Percentiles rank a stretch among this genome's conserved stretches.
Evolutionary conservation across 2,888 invertebrate species (phyloP).

Genomic region (Fragum sueziense): DNA sequence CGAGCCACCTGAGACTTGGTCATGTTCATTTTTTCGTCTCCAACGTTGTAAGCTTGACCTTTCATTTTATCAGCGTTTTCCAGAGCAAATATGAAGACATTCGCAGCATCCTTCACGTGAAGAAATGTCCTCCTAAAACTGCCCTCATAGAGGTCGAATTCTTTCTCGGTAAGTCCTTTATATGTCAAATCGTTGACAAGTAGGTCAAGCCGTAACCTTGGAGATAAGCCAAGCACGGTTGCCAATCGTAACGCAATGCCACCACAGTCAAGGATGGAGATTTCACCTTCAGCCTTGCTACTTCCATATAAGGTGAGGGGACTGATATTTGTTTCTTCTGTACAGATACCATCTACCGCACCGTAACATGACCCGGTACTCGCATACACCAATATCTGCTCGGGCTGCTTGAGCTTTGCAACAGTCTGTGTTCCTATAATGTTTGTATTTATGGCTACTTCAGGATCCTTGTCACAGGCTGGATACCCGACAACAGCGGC

Average conservation of each 20-base stretch:
- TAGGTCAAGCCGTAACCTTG: conserved; percentile 81
- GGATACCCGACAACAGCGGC: conserved; percentile 82
- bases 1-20: conserved; percentile 79
- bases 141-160: conserved; percentile 80
- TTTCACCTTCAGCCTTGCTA: conserved; percentile 80
- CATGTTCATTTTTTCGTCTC: conserved; percentile 81
- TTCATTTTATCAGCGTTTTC: conserved; percentile 77
- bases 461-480: conserved; percentile 80
- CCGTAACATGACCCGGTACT: conserved; percentile 82
- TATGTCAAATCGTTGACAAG: conserved; percentile 80
- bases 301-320: conserved; percentile 81
- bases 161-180: conserved; percentile 74
- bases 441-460: conserved; percentile 76
- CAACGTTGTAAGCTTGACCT: conserved; percentile 80
- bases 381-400: conserved; percentile 80
- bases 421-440: conserved; percentile 77
- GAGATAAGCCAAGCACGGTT: conserved; percentile 81
- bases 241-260: conserved; percentile 80
- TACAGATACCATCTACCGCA: conserved; percentile 79
- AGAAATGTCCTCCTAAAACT: conserved; percentile 80
- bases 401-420: conserved; percentile 68
- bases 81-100: conserved; percentile 80
- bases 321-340: conserved; percentile 80
- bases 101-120: conserved; percentile 80
- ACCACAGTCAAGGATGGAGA: conserved; percentile 68